Percentiles rank a stretch among this genome's conserved stretches.
These are phyloP conservation scores for Pantherophis guttatus DNA, from an alignment of 2,113 vertebrate species.

Conservation along the genomic window DNA sequence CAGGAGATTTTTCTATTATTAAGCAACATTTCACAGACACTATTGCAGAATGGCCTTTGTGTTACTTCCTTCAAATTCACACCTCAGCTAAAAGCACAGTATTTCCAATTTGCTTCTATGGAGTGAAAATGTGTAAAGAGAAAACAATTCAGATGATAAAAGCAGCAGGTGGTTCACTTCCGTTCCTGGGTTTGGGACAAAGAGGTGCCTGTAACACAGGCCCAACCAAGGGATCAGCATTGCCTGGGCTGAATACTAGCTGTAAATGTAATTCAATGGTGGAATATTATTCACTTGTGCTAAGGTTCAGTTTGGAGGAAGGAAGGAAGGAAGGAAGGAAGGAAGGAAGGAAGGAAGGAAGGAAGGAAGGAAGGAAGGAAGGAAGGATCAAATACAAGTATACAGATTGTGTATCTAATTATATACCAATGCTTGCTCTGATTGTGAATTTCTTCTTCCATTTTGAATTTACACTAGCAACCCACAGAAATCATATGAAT, in stretches of 20 bases:
- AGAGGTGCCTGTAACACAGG: background rate
- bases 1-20: conserved; percentile 32
- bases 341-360: background rate
- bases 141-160: conserved; percentile 37
- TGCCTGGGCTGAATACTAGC: too few relatives aligned
- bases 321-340: background rate
- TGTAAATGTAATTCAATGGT: background rate
- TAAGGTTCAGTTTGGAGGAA: too few relatives aligned
- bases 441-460: background rate
- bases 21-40: conserved; percentile 51
- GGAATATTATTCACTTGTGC: background rate
- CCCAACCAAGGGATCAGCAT: background rate
- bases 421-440: background rate
- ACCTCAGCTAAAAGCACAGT: conserved; percentile 42
- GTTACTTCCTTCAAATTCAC: conserved; percentile 30
- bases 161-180: background rate
- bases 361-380: background rate
- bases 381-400: background rate
- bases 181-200: background rate
- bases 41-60: conserved; percentile 33
- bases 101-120: conserved; percentile 44
- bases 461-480: background rate
- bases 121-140: conserved; percentile 36
- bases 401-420: background rate
- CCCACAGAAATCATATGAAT: background rate